phyloP scores from a whole-genome alignment of 2,888 invertebrate genomes.

The Polyommatus iphigenia region DNA sequence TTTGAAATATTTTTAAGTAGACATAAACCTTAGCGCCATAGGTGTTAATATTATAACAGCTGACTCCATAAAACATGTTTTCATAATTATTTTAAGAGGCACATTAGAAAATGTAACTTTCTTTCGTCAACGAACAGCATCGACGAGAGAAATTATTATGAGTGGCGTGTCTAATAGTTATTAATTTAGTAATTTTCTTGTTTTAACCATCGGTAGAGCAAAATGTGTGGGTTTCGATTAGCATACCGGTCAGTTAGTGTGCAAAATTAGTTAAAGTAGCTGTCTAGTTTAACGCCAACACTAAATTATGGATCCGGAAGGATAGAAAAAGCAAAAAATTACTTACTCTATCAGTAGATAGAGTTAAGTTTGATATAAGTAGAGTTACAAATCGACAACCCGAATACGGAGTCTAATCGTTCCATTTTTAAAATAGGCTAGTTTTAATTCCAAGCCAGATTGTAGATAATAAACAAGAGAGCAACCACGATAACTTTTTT shows the following conservation, averaged over 20 bases:
- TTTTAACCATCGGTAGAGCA: constrained; percentile 6
- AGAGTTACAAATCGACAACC: too few relatives aligned
- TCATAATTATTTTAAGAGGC: constrained; percentile 23
- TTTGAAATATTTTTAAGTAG: background rate
- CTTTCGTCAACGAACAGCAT: constrained; percentile 1
- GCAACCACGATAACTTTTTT: background rate
- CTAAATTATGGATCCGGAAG: background rate
- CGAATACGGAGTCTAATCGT: too few relatives aligned
- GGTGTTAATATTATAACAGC: background rate
- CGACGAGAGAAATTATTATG: background rate
- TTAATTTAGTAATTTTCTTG: constrained; percentile 4
- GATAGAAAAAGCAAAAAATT: background rate
- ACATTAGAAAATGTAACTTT: constrained; percentile 30
- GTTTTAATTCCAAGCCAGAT: too few relatives aligned
- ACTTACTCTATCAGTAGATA: too few relatives aligned
- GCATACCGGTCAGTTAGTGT: background rate
- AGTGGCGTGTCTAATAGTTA: constrained; percentile 18
- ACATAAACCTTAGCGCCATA: background rate
- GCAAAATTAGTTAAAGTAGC: background rate
- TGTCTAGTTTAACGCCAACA: background rate
- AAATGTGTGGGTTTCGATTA: background rate
- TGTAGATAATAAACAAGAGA: background rate
- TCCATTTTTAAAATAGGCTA: too few relatives aligned
- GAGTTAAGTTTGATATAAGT: too few relatives aligned
- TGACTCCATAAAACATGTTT: background rate